Conservation (phyloP, 1,140 invertebrate genomes). For the Conus betulinus region DNA sequence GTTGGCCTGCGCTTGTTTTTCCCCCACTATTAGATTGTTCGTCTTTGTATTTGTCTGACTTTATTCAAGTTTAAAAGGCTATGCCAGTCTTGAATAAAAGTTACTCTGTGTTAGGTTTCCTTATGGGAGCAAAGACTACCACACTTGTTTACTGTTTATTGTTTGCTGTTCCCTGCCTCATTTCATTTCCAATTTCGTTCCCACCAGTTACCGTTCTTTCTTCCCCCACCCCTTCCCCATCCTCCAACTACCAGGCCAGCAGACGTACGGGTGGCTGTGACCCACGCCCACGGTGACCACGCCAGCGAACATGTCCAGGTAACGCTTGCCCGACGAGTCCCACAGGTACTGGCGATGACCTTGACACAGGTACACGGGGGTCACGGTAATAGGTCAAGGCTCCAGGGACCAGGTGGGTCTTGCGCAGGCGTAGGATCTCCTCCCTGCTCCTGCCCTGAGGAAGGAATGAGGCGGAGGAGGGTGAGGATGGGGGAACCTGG, state of each 20-base stretch:
- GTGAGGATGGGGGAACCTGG: background rate
- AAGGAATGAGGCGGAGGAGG: background rate
- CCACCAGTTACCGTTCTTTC: no score
- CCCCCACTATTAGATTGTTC: no score
- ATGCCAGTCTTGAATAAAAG: no score
- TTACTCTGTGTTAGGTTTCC: no score
- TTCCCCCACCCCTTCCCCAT: no score
- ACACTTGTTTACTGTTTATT: background rate
- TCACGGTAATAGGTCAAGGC: constrained; percentile 87
- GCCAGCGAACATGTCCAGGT: constrained; percentile 96
- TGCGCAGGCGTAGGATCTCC: constrained; percentile 63
- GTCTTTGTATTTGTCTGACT: no score
- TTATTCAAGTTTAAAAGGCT: no score
- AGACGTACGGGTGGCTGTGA: constrained; percentile 98
- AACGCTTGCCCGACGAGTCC: constrained; percentile 89
- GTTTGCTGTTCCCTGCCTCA: no score
- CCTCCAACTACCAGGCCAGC: no score
- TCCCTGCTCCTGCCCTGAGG: constrained; percentile 70
- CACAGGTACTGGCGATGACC: constrained; percentile 90
- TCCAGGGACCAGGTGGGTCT: constrained; percentile 82
- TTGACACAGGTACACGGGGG: constrained; percentile 88
- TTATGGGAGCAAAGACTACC: no score
- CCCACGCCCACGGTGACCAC: constrained; percentile 98
- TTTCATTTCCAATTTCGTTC: no score
- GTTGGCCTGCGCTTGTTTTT: no score